Conservation (phyloP, 1,140 invertebrate genomes). For the Leucophenga varia region DNA sequence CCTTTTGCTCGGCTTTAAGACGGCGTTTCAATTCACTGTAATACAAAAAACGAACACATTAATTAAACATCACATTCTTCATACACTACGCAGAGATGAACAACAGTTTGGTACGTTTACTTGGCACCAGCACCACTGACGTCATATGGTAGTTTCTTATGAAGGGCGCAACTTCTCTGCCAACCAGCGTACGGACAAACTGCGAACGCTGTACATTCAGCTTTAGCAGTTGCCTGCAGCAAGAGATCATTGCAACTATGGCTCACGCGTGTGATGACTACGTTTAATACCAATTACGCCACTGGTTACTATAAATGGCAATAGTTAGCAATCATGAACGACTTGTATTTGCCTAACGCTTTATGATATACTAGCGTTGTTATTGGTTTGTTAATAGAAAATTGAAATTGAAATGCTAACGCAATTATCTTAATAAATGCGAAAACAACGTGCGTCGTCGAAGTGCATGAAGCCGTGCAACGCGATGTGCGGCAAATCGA, state of each 20-base stretch:
- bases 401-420: slow-evolving; percentile 3
- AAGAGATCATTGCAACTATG: slow-evolving; percentile 2
- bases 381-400: background rate
- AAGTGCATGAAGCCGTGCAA: too few species aligned
- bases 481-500: slow-evolving; percentile 2
- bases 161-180: slow-evolving; percentile 10
- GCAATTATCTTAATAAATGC: background rate
- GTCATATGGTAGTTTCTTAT: slow-evolving; percentile 24
- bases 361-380: background rate
- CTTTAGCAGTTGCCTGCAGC: background rate
- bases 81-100: slow-evolving; percentile 19
- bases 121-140: slow-evolving; percentile 25
- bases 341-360: too few species aligned
- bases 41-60: slow-evolving; percentile 6
- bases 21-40: slow-evolving; percentile 90
- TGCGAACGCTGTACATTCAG: background rate
- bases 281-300: background rate
- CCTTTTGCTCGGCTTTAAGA: slow-evolving; percentile 88
- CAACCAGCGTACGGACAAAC: slow-evolving; percentile 20
- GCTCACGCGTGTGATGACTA: slow-evolving; percentile 3
- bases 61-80: background rate
- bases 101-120: slow-evolving; percentile 48
- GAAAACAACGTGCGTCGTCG: background rate
- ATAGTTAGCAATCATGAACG: too few species aligned
- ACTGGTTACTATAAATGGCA: too few species aligned